These are phyloP conservation scores for Origma solitaria DNA, from an alignment of 2,113 vertebrate species.

Conservation along the genomic window DNA sequence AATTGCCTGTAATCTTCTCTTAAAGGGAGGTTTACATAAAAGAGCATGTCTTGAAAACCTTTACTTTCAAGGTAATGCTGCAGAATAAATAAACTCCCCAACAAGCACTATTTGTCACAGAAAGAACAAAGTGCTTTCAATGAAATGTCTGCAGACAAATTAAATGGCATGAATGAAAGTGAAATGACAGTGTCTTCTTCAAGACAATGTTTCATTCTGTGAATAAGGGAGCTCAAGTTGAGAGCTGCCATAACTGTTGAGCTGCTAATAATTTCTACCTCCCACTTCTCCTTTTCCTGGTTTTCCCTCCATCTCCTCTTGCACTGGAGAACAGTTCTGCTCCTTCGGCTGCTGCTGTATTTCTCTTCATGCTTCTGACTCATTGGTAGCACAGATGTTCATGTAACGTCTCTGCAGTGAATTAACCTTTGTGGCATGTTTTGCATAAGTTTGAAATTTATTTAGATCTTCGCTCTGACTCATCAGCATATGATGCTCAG, in stretches of 20 bases:
- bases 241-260: not conserved
- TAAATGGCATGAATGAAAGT: not conserved
- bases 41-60: accelerated
- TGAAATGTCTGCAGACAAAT: not conserved
- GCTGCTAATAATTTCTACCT: not conserved
- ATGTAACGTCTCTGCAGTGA: not conserved
- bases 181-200: not conserved
- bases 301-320: not conserved
- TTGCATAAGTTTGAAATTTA: not conserved
- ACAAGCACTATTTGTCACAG: not conserved
- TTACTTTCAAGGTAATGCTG: not conserved
- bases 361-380: not conserved
- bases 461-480: not conserved
- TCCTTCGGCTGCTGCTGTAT: not conserved
- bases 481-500: not conserved
- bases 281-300: not conserved
- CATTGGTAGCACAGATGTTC: not conserved
- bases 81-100: not conserved
- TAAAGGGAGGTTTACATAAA: not conserved
- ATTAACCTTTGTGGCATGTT: not conserved
- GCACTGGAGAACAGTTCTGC: not conserved
- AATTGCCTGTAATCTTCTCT: not conserved
- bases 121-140: not conserved
- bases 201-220: not conserved
- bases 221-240: not conserved